Percentiles rank a stretch among this genome's conserved stretches.
Evolutionary conservation across 2,113 vertebrate genomes (phyloP).

Genomic region (Pteronura brasiliensis): DNA sequence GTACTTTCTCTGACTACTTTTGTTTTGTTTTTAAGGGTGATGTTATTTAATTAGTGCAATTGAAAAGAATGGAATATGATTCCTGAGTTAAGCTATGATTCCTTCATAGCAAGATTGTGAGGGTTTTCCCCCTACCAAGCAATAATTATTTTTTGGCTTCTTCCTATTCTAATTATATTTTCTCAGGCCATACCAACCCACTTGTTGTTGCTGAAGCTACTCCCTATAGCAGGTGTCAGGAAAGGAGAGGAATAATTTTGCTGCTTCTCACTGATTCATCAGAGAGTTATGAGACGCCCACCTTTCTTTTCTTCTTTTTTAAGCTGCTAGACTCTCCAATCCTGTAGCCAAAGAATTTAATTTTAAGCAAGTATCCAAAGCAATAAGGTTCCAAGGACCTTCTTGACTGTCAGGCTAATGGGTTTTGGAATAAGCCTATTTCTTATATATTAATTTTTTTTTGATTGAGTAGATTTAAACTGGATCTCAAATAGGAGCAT

Average conservation of each 20-base stretch:
- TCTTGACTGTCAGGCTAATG: neutral
- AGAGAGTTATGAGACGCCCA: constrained; percentile 60
- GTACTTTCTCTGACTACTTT: neutral
- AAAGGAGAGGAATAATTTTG: constrained; percentile 49
- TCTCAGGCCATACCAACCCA: constrained; percentile 6
- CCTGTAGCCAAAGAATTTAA: constrained; percentile 48
- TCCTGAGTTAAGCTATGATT: neutral
- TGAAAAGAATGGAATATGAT: neutral
- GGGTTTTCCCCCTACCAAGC: neutral
- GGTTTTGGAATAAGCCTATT: constrained; percentile 32
- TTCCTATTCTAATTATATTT: constrained; percentile 61
- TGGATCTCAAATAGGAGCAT: neutral
- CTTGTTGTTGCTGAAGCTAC: neutral
- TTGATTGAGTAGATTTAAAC: constrained; percentile 12
- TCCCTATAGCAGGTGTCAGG: constrained; percentile 61
- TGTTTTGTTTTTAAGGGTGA: neutral
- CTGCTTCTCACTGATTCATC: constrained; percentile 65
- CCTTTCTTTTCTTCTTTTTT: constrained; percentile 29
- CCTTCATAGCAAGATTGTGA: neutral
- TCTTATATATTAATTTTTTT: neutral
- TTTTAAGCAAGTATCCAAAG: constrained; percentile 27
- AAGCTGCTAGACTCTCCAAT: neutral
- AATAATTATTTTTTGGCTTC: neutral
- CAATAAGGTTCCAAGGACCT: neutral
- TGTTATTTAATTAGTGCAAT: neutral